A percentile compares a stretch with the other conserved stretches of the same genome.
phyloP scores from a whole-genome alignment of 2,797 vertebrate genomes.

The Anableps anableps region DNA sequence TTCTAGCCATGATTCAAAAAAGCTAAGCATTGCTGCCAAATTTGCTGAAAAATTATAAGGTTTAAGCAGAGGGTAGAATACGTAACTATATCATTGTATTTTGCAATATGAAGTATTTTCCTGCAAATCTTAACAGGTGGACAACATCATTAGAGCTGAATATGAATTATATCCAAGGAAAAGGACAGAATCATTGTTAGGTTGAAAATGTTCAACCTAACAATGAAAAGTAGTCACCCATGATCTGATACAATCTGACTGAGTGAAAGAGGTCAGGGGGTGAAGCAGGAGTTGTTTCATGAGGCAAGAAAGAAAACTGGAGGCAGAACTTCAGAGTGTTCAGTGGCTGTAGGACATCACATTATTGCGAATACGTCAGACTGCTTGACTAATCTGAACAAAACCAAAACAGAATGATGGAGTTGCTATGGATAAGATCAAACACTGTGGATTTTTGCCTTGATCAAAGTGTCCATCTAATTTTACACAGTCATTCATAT shows the following conservation, averaged over 20 bases:
- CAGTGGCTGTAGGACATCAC: no score
- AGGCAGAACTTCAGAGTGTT: no score
- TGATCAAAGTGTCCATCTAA: slow-evolving; percentile 22
- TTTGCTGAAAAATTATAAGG: not conserved
- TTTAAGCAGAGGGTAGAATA: not conserved
- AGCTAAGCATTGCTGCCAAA: not conserved
- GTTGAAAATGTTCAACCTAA: no score
- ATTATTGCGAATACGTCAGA: no score
- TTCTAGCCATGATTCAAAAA: not conserved
- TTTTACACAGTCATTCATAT: slow-evolving; percentile 50
- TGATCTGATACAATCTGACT: no score
- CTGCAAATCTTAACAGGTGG: not conserved
- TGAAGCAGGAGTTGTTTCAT: no score
- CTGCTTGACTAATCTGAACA: no score
- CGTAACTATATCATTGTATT: not conserved
- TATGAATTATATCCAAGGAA: not conserved
- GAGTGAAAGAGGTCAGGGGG: no score
- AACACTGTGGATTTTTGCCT: slow-evolving; percentile 7
- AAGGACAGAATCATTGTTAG: not conserved
- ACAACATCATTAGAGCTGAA: not conserved
- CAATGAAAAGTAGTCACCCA: no score
- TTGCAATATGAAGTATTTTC: not conserved
- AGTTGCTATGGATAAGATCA: not conserved
- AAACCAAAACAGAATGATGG: not conserved
- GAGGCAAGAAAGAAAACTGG: no score